Evolutionary conservation across 1,140 invertebrate genomes (phyloP), one percentile per base, ranked within the genome.

Genomic region (Melipona quadrifasciata): DNA sequence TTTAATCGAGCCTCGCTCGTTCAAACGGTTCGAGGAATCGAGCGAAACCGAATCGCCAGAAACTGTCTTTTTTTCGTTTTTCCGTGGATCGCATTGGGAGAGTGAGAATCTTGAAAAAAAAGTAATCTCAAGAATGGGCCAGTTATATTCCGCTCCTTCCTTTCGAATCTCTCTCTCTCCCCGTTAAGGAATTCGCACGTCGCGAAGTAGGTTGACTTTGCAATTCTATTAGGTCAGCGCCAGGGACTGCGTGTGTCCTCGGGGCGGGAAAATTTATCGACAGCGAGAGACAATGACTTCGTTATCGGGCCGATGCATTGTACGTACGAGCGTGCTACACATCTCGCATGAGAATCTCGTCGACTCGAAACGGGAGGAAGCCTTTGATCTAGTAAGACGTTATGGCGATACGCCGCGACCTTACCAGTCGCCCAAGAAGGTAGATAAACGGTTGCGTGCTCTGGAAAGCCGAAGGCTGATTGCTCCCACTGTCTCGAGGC

Each of bases 401-500:
- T 39, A 14, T 47, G 19, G 61, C 67, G 19, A 75, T 61, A 58
- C 24, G 21, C 16, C 53, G 57, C 68, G 87, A 82, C 87, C 76
- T 88, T 81, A 86, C 72, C 39, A 80, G 68, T 71, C 12, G 74
- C 64, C 80, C 47, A 86, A 89, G 67, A 86, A 74, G 84, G 77
- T 70, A 78, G 57, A 67, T 51, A 68, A 83, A 85, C 65, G 8
- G 27, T 80, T 68, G 76, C 61, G 34, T 27, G 72, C 39, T n/a
- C 27, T 19, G n/a, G 2, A 76, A 82, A 73, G n/a, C 71, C 8
- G 90, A 91, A 90, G 88, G 90, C 77, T 88, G 79, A 75, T 79
- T 86, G n/a, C n/a, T n/a, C 85, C 86, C 72, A 81, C 75, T 84
- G 88, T 91, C 87, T 91, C 90, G 90, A 91, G 90, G 90, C 84